A percentile compares a stretch with the other conserved stretches of the same genome.
These are phyloP conservation scores for Sarotherodon lohbergeri DNA, from an alignment of 2,113 vertebrate genomes.

Conservation along the genomic window DNA sequence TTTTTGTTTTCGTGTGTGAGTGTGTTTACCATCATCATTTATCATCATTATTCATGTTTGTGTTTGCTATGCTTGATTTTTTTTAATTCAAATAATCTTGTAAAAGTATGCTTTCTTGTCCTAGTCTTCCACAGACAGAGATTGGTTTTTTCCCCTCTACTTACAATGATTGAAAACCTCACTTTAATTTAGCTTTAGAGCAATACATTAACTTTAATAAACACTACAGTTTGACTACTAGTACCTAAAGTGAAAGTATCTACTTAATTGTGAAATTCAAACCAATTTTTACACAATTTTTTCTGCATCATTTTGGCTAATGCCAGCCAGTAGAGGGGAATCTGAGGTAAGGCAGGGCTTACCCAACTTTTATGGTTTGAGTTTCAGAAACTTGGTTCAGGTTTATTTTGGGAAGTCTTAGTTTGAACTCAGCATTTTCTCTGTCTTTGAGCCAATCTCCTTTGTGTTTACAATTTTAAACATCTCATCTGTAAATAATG, in stretches of 20 bases:
- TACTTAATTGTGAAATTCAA: neutral
- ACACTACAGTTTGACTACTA: neutral
- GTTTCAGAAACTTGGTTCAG: neutral
- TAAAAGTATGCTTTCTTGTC: neutral
- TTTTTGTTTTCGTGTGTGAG: neutral
- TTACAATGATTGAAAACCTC: neutral
- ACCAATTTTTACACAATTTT: neutral
- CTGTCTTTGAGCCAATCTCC: neutral
- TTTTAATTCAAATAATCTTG: neutral
- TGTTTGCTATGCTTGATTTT: neutral
- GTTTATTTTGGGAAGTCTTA: neutral
- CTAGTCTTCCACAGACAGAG: neutral
- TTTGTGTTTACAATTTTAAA: neutral
- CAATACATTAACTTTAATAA: neutral
- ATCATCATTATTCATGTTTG: neutral
- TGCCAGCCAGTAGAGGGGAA: neutral
- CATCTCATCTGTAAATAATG: neutral
- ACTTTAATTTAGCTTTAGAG: neutral
- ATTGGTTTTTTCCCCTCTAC: neutral
- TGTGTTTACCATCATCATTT: neutral
- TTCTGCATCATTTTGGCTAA: neutral
- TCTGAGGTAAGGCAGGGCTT: neutral
- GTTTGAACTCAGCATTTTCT: neutral
- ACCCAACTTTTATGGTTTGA: neutral
- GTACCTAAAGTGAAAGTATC: neutral